Evolutionary conservation across 2,797 vertebrate genomes (phyloP).

Genomic region (Rhodeus uyekii): DNA sequence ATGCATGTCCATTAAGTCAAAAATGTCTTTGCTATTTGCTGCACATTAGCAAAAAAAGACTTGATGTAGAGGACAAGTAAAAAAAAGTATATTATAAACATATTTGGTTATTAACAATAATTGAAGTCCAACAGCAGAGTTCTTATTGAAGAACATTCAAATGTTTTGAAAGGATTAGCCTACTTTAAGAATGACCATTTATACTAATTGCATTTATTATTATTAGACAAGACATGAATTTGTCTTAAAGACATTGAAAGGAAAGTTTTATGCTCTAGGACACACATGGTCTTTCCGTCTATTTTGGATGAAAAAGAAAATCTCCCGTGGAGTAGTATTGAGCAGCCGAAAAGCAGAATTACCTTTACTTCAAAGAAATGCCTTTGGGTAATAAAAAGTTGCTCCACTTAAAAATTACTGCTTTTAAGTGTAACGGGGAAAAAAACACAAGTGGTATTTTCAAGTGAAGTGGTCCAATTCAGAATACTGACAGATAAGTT

Average conservation of each 20-base stretch:
- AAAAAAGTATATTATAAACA: neutral
- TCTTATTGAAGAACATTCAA: neutral
- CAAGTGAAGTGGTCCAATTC: neutral
- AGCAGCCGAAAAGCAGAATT: neutral
- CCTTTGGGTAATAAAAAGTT: conserved; percentile 16
- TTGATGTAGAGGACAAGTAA: neutral
- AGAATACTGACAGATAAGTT: neutral
- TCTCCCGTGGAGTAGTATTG: neutral
- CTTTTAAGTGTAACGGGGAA: neutral
- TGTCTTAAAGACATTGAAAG: neutral
- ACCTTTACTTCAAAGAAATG: conserved; percentile 33
- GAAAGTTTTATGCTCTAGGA: neutral
- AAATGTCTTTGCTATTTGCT: neutral
- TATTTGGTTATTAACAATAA: neutral
- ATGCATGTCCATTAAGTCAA: conserved; percentile 14
- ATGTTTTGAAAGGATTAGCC: neutral
- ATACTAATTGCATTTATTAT: neutral
- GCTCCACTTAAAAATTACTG: conserved; percentile 7
- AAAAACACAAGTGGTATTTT: neutral
- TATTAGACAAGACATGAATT: neutral
- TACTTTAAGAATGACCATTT: neutral
- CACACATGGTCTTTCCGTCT: neutral
- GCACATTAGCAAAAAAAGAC: neutral
- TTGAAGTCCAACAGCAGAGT: neutral
- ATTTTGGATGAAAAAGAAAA: neutral